Base-by-base conservation (phyloP, 2,113 vertebrate genomes). In the Microcebus griseorufus region DNA sequence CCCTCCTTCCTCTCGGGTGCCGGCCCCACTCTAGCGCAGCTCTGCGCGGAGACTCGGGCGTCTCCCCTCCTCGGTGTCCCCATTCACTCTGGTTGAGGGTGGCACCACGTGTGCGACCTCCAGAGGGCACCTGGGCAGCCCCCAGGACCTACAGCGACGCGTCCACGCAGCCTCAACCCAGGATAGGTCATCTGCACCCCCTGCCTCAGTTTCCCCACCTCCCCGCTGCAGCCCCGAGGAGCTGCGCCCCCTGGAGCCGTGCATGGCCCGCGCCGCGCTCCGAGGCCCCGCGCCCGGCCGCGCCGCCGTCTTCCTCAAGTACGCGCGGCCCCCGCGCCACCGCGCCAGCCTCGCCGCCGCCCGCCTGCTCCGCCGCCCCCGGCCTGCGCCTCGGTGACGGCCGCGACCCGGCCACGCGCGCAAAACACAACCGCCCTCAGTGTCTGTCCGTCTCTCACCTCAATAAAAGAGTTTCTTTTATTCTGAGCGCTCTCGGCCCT, bases 281-380 rank as follows among this genome's bases (percentile, higher is more conserved):
- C 97, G 89, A n/a, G 98, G 98, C n/a, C 97, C 98, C 5, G 85
- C 70, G 1, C 75, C 95, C 1, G 98, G 99, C n/a, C 98, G 97
- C 5, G 98, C 98, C 0, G 98, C 99, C 1, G 98, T 98, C 89
- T 99, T 99, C 94, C 95, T 99, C 39, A 99, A 99, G 96, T 99
- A 98, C 94, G 99, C 99, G 14, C 98, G 98, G 58, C 97, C 98
- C 48, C 98, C 98, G 88, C 98, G 95, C 11, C 98, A 99, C 92
- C 97, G 98, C 18, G 98, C 98, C 96, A 99, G 99, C 98, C 98
- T 98, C 93, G 98, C 98, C 55, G 98, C 99, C 0, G 98, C 97
- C 96, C 85, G 98, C 98, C 1, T 98, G 97, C 97, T 97, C 99
- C 27, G 97, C 98, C 12, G 98, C 88, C 6, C 93, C 85, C 76